A percentile compares a stretch with the other conserved stretches of the same genome.
Evolutionary conservation across 2,888 invertebrate species (phyloP).

Genomic region (Eupithecia subfuscata): DNA sequence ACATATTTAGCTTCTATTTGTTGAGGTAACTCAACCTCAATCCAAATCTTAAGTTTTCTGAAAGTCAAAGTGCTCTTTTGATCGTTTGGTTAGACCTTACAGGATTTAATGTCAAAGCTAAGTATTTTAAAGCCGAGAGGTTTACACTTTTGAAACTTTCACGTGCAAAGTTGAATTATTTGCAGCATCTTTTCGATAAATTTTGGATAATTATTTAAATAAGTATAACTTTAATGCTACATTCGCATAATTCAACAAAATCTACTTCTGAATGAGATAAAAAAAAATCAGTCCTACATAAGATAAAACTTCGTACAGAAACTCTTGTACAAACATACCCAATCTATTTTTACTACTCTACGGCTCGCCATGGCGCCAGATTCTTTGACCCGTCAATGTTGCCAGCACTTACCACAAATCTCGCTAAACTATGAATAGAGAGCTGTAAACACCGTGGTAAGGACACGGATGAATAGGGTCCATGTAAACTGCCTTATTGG

Average conservation of each 20-base stretch:
- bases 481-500: constrained; percentile 36
- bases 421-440: constrained; percentile 43
- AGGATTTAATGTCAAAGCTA: background rate
- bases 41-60: background rate
- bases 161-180: background rate
- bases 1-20: background rate
- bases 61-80: background rate
- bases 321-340: background rate
- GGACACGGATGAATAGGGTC: constrained; percentile 33
- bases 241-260: background rate
- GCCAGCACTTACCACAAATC: constrained; percentile 47
- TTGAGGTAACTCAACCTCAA: background rate
- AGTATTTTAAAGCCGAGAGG: background rate
- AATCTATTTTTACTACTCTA: constrained; percentile 3
- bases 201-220: background rate
- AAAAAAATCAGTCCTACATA: too few relatives aligned
- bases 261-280: background rate
- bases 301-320: background rate
- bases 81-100: background rate
- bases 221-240: background rate
- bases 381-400: constrained; percentile 38
- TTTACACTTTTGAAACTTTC: background rate
- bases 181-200: background rate
- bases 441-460: constrained; percentile 27
- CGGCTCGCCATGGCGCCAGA: constrained; percentile 41